phyloP scores from a whole-genome alignment of 1,140 invertebrate genomes.

The Nasonia longicornis region DNA sequence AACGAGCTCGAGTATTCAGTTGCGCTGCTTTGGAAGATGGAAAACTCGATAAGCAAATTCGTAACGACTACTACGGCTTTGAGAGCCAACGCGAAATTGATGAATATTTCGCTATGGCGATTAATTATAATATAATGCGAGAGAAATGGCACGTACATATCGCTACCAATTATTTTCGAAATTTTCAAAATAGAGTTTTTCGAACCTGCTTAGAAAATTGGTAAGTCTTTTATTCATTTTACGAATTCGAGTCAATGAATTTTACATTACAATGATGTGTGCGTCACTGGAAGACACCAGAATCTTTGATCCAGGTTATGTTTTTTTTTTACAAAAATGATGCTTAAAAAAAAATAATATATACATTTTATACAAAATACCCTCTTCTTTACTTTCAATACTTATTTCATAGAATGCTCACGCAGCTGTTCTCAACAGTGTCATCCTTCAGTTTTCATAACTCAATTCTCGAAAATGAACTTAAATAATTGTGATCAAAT shows the following conservation, averaged over 20 bases:
- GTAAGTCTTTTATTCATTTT: slow-evolving; percentile 9
- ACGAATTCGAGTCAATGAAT: background rate
- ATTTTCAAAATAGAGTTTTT: background rate
- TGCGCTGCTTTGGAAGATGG: no score
- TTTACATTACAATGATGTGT: slow-evolving; percentile 10
- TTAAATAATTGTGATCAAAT: background rate
- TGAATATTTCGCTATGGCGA: no score
- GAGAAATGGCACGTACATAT: no score
- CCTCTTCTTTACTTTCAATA: background rate
- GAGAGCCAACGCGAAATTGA: no score
- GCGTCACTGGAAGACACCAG: slow-evolving; percentile 8
- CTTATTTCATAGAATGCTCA: background rate
- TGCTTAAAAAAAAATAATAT: slow-evolving; percentile 22
- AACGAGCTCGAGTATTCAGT: no score
- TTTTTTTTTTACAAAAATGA: background rate
- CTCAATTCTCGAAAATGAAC: background rate
- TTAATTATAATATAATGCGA: no score
- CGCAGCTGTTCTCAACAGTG: background rate
- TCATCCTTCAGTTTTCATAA: background rate
- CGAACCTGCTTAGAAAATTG: background rate
- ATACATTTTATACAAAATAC: slow-evolving; percentile 11
- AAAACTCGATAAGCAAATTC: no score
- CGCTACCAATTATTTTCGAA: no score
- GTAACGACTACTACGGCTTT: no score
- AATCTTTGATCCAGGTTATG: slow-evolving; percentile 16